Evolutionary conservation across 2,888 invertebrate genomes (phyloP).

Genomic region (Erebia palarica): DNA sequence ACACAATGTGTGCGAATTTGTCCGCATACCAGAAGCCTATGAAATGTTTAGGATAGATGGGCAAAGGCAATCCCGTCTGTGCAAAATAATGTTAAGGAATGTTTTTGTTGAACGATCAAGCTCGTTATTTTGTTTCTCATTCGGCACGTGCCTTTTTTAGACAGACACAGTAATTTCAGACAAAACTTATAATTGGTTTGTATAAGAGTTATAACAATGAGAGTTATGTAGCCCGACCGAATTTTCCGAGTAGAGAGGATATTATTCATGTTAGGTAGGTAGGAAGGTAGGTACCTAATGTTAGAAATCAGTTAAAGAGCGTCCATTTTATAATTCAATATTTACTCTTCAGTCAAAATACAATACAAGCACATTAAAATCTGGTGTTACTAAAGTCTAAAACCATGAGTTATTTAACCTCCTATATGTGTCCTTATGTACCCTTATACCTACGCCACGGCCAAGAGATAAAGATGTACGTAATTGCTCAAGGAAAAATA

Average conservation of each 20-base stretch:
- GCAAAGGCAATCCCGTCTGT: neutral
- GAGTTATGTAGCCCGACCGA: too few relatives aligned
- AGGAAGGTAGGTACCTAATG: too few relatives aligned
- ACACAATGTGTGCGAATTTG: constrained; percentile 17
- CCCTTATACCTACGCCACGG: too few relatives aligned
- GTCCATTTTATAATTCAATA: too few relatives aligned
- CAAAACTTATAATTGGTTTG: constrained; percentile 4
- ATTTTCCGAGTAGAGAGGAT: too few relatives aligned
- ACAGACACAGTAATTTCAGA: neutral
- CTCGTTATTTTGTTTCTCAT: neutral
- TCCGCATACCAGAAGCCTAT: constrained; percentile 13
- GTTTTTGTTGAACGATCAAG: neutral
- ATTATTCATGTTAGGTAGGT: too few relatives aligned
- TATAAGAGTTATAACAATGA: constrained; percentile 1
- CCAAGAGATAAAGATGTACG: neutral
- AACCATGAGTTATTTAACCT: too few relatives aligned
- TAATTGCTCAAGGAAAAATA: constrained; percentile 16
- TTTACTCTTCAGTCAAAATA: too few relatives aligned
- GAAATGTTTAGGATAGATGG: constrained; percentile 9
- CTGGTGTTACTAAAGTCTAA: too few relatives aligned
- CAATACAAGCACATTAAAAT: too few relatives aligned
- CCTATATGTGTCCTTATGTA: neutral
- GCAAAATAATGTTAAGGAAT: neutral
- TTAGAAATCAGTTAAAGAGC: too few relatives aligned
- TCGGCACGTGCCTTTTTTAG: neutral